Evolutionary conservation across 2,113 vertebrate genomes (phyloP).

Genomic region (Conger conger): DNA sequence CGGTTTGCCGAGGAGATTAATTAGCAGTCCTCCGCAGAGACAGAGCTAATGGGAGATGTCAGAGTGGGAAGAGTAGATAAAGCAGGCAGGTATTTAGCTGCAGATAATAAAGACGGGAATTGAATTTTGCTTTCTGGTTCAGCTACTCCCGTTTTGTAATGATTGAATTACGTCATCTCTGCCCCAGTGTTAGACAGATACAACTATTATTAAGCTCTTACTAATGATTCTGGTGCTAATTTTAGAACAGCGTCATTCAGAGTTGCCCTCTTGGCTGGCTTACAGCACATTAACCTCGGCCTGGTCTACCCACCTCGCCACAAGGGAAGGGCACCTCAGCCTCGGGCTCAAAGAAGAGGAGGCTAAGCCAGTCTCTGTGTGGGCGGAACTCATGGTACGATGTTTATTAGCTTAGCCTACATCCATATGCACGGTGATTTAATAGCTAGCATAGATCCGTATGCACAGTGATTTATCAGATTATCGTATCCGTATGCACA

Average conservation of each 20-base stretch:
- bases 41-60: background rate
- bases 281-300: background rate
- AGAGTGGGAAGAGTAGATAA: constrained; percentile 16
- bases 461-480: too few relatives aligned
- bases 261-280: background rate
- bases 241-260: background rate
- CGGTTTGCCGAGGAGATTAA: background rate
- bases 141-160: background rate
- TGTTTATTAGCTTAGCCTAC: too few relatives aligned
- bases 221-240: background rate
- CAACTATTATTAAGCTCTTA: background rate
- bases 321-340: too few relatives aligned
- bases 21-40: background rate
- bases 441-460: too few relatives aligned
- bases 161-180: background rate
- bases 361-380: too few relatives aligned
- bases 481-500: too few relatives aligned
- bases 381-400: too few relatives aligned
- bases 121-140: background rate
- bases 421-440: too few relatives aligned
- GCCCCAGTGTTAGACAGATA: background rate
- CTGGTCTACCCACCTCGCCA: background rate
- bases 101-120: background rate
- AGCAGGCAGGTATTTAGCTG: background rate
- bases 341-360: too few relatives aligned